A percentile compares a stretch with the other conserved stretches of the same genome.
phyloP scores from a whole-genome alignment of 2,797 vertebrate genomes.

The Myripristis murdjan region DNA sequence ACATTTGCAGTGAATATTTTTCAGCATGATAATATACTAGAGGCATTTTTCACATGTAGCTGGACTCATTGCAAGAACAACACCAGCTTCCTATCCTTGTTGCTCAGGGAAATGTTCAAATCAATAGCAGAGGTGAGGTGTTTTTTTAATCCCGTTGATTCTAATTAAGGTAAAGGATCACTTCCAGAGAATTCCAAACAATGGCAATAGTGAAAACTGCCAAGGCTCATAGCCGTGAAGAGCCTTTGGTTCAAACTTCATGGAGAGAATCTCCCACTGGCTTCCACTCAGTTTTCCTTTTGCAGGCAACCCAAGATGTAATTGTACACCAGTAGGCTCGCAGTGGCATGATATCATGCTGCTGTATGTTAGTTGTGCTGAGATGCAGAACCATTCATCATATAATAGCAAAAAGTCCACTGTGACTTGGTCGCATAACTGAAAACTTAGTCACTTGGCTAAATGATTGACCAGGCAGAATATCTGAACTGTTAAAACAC shows the following conservation, averaged over 20 bases:
- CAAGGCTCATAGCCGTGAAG: slow-evolving; percentile 49
- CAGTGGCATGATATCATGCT: slow-evolving; percentile 51
- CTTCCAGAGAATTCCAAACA: slow-evolving; percentile 53
- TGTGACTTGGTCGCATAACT: slow-evolving; percentile 57
- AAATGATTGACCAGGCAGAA: too few relatives aligned
- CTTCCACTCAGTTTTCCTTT: slow-evolving; percentile 64
- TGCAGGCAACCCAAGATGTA: slow-evolving; percentile 49
- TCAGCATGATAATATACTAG: slow-evolving; percentile 62
- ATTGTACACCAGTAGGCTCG: slow-evolving; percentile 59
- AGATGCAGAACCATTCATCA: slow-evolving; percentile 60
- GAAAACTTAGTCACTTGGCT: slow-evolving; percentile 9
- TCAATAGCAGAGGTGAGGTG: slow-evolving; percentile 48
- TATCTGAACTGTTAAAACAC: slow-evolving; percentile 59
- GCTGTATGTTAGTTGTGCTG: slow-evolving; percentile 37
- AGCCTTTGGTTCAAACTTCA: slow-evolving; percentile 62
- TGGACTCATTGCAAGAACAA: slow-evolving; percentile 60
- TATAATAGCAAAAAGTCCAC: slow-evolving; percentile 39
- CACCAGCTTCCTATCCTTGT: slow-evolving; percentile 63
- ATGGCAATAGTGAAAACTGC: slow-evolving; percentile 24
- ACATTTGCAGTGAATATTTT: slow-evolving; percentile 69
- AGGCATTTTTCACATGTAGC: slow-evolving; percentile 37
- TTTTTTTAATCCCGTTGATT: slow-evolving; percentile 45
- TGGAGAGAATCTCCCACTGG: slow-evolving; percentile 61
- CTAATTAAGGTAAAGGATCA: slow-evolving; percentile 50
- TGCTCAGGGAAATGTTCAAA: slow-evolving; percentile 63